Conservation (phyloP, 1,140 invertebrate species). For the Gryon sp. region DNA sequence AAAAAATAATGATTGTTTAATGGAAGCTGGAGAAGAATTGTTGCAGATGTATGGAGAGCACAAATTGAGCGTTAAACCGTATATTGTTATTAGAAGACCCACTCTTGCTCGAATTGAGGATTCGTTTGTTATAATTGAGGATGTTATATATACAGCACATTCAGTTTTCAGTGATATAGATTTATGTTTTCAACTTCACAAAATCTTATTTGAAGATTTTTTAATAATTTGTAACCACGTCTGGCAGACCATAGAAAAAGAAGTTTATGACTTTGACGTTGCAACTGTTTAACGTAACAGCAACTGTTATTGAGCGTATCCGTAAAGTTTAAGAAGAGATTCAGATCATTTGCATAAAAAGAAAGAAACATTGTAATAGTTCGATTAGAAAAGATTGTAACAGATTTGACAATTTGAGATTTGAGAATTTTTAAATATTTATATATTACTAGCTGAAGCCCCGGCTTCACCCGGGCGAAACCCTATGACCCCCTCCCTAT, state of each 20-base stretch:
- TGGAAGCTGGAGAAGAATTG: neutral
- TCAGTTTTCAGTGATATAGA: conserved; percentile 1
- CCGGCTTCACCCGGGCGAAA: too few relatives aligned
- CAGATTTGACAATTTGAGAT: too few relatives aligned
- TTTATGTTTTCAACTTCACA: conserved; percentile 16
- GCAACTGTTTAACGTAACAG: too few relatives aligned
- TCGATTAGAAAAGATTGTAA: too few relatives aligned
- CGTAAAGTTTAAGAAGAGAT: neutral
- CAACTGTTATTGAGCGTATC: neutral
- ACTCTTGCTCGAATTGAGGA: conserved; percentile 10
- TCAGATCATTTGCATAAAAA: too few relatives aligned
- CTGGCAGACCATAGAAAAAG: conserved; percentile 1
- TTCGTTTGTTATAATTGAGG: conserved; percentile 3
- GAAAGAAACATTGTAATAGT: too few relatives aligned
- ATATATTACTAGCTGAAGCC: too few relatives aligned
- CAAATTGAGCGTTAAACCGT: conserved; percentile 25
- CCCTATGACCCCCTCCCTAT: too few relatives aligned
- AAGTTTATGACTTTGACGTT: conserved; percentile 17
- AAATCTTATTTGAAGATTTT: conserved; percentile 18
- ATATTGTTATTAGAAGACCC: conserved; percentile 13
- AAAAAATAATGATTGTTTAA: too few relatives aligned
- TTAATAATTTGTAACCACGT: conserved; percentile 12
- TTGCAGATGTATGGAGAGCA: conserved; percentile 1
- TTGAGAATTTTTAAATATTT: too few relatives aligned
- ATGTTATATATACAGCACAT: conserved; percentile 6